Percentiles rank a stretch among this genome's conserved stretches.
phyloP scores from a whole-genome alignment of 2,888 invertebrate species.

The Aromia moschata region DNA sequence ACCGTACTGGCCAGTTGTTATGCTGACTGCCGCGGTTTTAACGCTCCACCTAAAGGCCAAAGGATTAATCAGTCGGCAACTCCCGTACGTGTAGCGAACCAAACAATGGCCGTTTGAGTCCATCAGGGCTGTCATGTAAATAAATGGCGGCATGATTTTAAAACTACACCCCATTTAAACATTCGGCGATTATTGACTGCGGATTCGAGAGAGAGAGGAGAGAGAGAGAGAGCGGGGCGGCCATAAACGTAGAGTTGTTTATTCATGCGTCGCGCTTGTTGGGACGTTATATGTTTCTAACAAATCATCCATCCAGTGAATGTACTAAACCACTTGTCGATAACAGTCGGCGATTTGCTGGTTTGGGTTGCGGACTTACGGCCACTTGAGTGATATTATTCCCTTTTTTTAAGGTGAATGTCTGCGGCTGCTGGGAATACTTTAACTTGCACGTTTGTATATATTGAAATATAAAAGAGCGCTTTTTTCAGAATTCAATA shows the following conservation, averaged over 20 bases:
- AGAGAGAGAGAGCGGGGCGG: constrained; percentile 4
- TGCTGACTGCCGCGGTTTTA: too few relatives aligned
- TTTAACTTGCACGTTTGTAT: too few relatives aligned
- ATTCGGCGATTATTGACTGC: constrained; percentile 22
- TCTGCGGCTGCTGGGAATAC: too few relatives aligned
- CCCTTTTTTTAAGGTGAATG: too few relatives aligned
- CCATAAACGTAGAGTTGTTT: constrained; percentile 27
- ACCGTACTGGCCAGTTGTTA: too few relatives aligned
- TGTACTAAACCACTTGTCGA: constrained; percentile 24
- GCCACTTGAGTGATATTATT: too few relatives aligned
- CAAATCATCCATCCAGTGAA: constrained; percentile 25
- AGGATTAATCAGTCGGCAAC: constrained; percentile 11
- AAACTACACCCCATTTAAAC: constrained; percentile 17
- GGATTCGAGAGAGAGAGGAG: too few relatives aligned
- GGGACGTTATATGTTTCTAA: constrained; percentile 13
- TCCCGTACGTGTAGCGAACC: constrained; percentile 8
- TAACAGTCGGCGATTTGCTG: constrained; percentile 16
- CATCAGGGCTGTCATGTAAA: constrained; percentile 16
- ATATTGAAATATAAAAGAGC: too few relatives aligned
- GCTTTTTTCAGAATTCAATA: too few relatives aligned
- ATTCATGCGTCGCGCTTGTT: constrained; percentile 18
- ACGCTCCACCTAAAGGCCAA: too few relatives aligned
- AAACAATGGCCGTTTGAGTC: constrained; percentile 15
- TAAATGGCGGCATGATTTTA: constrained; percentile 18
- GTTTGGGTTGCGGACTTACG: too few relatives aligned